Conservation (phyloP, 2,888 invertebrate species). For the Melieria picta region DNA sequence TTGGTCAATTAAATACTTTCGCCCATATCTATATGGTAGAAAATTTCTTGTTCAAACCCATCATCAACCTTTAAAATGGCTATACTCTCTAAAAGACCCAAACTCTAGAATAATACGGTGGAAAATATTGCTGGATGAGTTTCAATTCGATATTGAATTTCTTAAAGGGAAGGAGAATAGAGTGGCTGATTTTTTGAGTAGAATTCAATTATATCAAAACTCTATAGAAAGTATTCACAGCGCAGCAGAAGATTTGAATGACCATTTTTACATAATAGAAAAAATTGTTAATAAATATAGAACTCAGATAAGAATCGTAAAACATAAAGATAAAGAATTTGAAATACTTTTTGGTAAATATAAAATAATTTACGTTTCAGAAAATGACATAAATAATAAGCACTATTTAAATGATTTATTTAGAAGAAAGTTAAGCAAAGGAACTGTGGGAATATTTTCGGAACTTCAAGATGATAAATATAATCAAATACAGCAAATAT, state of each 20-base stretch:
- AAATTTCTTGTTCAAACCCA: constrained; percentile 26
- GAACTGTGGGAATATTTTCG: constrained; percentile 31
- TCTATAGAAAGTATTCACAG: constrained; percentile 9
- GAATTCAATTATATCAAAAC: constrained; percentile 5
- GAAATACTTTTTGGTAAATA: constrained; percentile 26
- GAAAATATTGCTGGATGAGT: constrained; percentile 24
- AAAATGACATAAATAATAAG: constrained; percentile 18
- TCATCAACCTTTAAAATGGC: constrained; percentile 29
- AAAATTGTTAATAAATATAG: constrained; percentile 34
- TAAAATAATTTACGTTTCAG: constrained; percentile 26
- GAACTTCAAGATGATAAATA: constrained; percentile 26
- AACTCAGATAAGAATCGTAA: constrained; percentile 26
- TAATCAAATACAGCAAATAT: constrained; percentile 13
- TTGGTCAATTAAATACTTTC: constrained; percentile 11
- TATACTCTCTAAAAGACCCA: constrained; percentile 25
- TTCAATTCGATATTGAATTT: constrained; percentile 24
- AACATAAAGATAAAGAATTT: constrained; percentile 25
- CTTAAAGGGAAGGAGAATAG: constrained; percentile 33
- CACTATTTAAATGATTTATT: constrained; percentile 21
- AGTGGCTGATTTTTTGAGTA: constrained; percentile 27
- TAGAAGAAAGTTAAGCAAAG: constrained; percentile 28
- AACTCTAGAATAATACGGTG: constrained; percentile 10
- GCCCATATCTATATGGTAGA: too few relatives aligned
- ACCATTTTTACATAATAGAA: constrained; percentile 17
- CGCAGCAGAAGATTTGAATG: constrained; percentile 14